A percentile compares a stretch with the other conserved stretches of the same genome.
phyloP scores from a whole-genome alignment of 2,113 vertebrate genomes.

The Callipepla squamata region DNA sequence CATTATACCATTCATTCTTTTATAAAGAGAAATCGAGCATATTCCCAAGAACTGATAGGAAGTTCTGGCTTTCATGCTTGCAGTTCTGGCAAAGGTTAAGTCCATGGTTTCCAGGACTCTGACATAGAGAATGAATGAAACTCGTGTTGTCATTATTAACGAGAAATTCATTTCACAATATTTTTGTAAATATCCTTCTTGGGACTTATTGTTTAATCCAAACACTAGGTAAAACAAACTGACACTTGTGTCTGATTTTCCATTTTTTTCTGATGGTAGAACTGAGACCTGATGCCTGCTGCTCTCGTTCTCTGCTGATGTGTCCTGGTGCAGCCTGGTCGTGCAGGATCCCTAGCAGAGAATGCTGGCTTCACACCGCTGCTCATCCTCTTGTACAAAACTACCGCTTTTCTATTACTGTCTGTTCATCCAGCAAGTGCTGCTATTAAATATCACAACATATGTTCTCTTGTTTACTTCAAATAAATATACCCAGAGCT shows the following conservation, averaged over 20 bases:
- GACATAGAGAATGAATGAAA: background rate
- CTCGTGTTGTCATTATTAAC: background rate
- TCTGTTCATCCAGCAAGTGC: background rate
- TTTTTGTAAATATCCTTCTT: background rate
- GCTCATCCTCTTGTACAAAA: background rate
- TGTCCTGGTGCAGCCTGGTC: background rate
- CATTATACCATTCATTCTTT: background rate
- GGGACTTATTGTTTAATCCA: background rate
- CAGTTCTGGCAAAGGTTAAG: background rate
- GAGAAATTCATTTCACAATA: background rate
- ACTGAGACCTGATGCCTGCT: background rate
- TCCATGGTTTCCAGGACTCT: background rate
- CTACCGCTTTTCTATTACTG: background rate
- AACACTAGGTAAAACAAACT: background rate
- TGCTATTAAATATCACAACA: background rate
- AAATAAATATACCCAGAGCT: background rate
- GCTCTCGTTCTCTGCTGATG: background rate
- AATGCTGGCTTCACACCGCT: background rate
- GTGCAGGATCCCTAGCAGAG: background rate
- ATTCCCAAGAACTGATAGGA: background rate
- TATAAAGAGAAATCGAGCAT: background rate
- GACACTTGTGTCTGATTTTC: background rate
- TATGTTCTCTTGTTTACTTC: conserved; percentile 36
- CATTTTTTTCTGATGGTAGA: background rate
- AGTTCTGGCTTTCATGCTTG: background rate